These are phyloP conservation scores for Drosophila greeni DNA, from an alignment of 2,888 invertebrate species.

Conservation along the genomic window DNA sequence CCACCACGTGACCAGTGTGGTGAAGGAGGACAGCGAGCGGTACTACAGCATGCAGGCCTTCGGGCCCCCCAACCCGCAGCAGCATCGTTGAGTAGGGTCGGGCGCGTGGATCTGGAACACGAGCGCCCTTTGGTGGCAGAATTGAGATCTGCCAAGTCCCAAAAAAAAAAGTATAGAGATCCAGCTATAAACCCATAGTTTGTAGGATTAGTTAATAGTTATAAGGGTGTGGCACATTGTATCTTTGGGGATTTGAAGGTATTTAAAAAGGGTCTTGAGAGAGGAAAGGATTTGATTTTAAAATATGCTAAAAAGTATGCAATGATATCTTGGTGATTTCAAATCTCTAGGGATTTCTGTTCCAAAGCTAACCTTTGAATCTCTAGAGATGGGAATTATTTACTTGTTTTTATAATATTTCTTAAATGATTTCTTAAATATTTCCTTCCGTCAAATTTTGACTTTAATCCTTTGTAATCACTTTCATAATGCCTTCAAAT, in stretches of 20 bases:
- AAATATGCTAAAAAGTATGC: background rate
- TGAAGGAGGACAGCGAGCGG: slow-evolving; percentile 83
- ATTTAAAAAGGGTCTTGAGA: background rate
- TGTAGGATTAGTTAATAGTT: slow-evolving; percentile 9
- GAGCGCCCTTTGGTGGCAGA: slow-evolving; percentile 72
- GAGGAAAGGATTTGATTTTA: background rate
- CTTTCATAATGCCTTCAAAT: background rate
- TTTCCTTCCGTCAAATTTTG: background rate
- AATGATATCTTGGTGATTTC: background rate
- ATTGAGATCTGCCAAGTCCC: slow-evolving; percentile 41
- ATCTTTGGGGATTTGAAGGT: background rate
- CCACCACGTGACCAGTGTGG: slow-evolving; percentile 89
- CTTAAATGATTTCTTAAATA: background rate
- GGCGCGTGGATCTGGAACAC: slow-evolving; percentile 72
- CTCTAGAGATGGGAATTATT: background rate
- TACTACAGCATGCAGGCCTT: slow-evolving; percentile 85
- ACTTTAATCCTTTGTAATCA: background rate
- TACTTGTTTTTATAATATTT: background rate
- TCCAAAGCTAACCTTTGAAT: too few relatives aligned
- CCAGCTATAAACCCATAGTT: slow-evolving; percentile 41
- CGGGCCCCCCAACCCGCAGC: slow-evolving; percentile 76
- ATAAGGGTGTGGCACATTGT: background rate
- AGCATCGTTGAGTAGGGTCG: slow-evolving; percentile 75
- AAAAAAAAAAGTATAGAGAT: slow-evolving; percentile 9
- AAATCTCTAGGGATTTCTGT: background rate